Evolutionary conservation across 2,888 invertebrate genomes (phyloP).

Genomic region (Resseliella maxima): DNA sequence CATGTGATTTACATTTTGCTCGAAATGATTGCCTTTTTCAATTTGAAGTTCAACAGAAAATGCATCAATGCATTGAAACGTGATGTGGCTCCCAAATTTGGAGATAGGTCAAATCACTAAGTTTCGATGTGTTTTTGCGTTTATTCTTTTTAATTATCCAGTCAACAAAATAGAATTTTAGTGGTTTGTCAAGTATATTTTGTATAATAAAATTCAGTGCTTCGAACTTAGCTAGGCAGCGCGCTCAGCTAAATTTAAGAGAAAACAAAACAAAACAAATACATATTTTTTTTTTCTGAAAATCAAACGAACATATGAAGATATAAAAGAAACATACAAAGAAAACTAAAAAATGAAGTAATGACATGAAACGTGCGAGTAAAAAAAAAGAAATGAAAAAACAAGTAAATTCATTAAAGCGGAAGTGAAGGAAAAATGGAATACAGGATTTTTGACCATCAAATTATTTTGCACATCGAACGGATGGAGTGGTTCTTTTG

Average conservation of each 20-base stretch:
- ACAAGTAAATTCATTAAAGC: constrained; percentile 54
- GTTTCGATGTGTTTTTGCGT: constrained; percentile 51
- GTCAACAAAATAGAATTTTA: constrained; percentile 52
- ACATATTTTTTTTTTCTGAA: constrained; percentile 8
- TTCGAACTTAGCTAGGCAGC: constrained; percentile 61
- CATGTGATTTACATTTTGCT: background rate
- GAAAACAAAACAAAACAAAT: constrained; percentile 55
- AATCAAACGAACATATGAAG: constrained; percentile 24
- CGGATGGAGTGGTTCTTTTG: constrained; percentile 51
- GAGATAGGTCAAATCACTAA: background rate
- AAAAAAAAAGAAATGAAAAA: constrained; percentile 59
- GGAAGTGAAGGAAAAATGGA: constrained; percentile 60
- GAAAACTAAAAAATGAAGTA: constrained; percentile 55
- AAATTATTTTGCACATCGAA: constrained; percentile 53
- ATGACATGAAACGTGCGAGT: constrained; percentile 54
- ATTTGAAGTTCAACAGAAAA: constrained; percentile 31
- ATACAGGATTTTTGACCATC: constrained; percentile 62
- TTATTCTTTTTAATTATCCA: no score
- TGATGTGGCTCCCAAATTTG: background rate
- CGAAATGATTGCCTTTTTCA: constrained; percentile 34
- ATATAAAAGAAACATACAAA: constrained; percentile 53
- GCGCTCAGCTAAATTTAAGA: constrained; percentile 42
- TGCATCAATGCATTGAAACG: constrained; percentile 52
- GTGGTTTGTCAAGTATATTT: constrained; percentile 51
- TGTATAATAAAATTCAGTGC: constrained; percentile 60